Conservation (phyloP, 2,113 vertebrate genomes). For the Myotis yumanensis region DNA sequence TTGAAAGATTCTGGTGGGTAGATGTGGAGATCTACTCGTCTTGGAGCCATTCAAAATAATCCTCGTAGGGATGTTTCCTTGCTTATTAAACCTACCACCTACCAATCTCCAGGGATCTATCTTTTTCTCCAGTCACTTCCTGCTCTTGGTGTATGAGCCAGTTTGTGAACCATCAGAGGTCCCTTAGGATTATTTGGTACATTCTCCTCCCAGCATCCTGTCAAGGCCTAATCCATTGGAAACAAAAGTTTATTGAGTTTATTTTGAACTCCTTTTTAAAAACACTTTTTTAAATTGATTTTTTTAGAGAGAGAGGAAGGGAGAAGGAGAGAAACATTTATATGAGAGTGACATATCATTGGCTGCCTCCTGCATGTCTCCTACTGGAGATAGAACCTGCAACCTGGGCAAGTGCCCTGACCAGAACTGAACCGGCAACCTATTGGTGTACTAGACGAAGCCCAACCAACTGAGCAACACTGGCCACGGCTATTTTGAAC, state of each 20-base stretch:
- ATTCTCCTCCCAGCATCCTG: not conserved
- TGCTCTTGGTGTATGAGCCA: not conserved
- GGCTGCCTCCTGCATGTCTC: no score
- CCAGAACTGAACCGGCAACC: no score
- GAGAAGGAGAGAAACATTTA: no score
- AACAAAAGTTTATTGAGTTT: not conserved
- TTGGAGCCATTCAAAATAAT: not conserved
- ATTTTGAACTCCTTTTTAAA: not conserved
- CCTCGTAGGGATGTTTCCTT: not conserved
- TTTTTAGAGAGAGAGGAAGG: no score
- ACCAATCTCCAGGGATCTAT: not conserved
- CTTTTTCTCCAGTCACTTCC: not conserved
- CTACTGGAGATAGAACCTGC: no score
- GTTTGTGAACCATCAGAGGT: not conserved
- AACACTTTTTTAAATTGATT: no score
- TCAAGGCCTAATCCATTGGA: not conserved
- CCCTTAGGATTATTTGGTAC: not conserved
- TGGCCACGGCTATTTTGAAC: not conserved
- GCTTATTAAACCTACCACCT: not conserved
- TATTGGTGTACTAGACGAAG: no score
- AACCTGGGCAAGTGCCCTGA: no score
- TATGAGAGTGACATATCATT: no score
- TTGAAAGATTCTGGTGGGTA: not conserved
- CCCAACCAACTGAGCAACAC: no score
- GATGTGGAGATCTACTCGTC: not conserved